Conservation (phyloP, 2,113 vertebrate genomes). For the Sylvietta virens region DNA sequence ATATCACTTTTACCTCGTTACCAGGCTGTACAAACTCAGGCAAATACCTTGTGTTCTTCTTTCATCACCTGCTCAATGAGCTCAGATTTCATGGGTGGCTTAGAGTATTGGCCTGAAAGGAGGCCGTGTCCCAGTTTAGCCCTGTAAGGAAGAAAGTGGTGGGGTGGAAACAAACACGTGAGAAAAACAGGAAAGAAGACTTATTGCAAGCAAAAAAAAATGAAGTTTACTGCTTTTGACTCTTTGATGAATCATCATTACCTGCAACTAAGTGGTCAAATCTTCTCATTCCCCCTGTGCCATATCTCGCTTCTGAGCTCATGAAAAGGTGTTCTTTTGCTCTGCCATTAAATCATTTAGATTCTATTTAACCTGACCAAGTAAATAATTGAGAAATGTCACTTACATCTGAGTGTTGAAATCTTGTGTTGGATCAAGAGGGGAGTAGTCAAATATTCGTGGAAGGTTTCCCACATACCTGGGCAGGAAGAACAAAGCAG, state of each 20-base stretch:
- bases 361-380: neutral
- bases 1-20: slow-evolving; percentile 53
- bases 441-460: slow-evolving; percentile 97
- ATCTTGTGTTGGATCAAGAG: slow-evolving; percentile 95
- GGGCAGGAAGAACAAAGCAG: slow-evolving; percentile 42
- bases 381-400: neutral
- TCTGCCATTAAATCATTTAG: neutral
- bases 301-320: neutral
- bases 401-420: slow-evolving; percentile 98
- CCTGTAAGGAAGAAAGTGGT: slow-evolving; percentile 70
- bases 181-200: neutral
- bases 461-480: slow-evolving; percentile 97
- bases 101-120: slow-evolving; percentile 95
- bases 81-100: slow-evolving; percentile 95
- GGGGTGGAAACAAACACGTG: neutral
- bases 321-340: neutral
- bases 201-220: neutral
- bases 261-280: neutral
- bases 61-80: slow-evolving; percentile 99
- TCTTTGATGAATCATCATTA: neutral
- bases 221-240: neutral
- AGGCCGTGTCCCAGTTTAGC: slow-evolving; percentile 95
- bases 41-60: slow-evolving; percentile 97
- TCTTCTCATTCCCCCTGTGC: neutral
- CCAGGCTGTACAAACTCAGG: slow-evolving; percentile 66